phyloP scores from a whole-genome alignment of 2,797 vertebrate genomes.

The Scleropages formosus region DNA sequence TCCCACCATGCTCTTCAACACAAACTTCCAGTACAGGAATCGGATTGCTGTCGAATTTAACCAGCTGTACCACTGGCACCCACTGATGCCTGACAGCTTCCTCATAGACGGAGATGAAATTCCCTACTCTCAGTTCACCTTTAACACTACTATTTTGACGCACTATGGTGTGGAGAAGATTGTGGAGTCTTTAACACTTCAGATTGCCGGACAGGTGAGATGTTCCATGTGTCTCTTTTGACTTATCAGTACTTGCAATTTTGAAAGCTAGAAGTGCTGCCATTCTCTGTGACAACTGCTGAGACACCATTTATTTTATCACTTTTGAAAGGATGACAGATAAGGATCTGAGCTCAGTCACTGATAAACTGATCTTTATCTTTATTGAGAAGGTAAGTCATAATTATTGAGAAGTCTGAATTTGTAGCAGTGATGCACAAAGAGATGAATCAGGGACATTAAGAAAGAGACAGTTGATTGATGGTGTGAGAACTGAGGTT shows the following conservation, averaged over 20 bases:
- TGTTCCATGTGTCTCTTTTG: neutral
- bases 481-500: too few species aligned
- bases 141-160: constrained; percentile 81
- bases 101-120: constrained; percentile 73
- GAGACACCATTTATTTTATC: too few species aligned
- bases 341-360: too few species aligned
- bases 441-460: too few species aligned
- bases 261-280: neutral
- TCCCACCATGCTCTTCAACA: constrained; percentile 78
- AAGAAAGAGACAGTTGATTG: too few species aligned
- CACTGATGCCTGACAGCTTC: constrained; percentile 90
- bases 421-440: too few species aligned
- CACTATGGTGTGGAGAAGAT: constrained; percentile 83
- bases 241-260: neutral
- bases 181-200: constrained; percentile 83
- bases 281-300: too few species aligned
- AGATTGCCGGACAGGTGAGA: constrained; percentile 82
- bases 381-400: too few species aligned
- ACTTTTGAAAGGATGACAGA: too few species aligned
- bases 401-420: too few species aligned
- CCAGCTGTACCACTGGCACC: constrained; percentile 96
- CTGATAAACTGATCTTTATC: too few species aligned
- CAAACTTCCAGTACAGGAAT: constrained; percentile 88
- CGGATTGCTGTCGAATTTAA: constrained; percentile 89
- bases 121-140: constrained; percentile 78